These are phyloP conservation scores for Caenorhabditis drosophilae DNA, from an alignment of 2,888 invertebrate species.

Conservation along the genomic window DNA sequence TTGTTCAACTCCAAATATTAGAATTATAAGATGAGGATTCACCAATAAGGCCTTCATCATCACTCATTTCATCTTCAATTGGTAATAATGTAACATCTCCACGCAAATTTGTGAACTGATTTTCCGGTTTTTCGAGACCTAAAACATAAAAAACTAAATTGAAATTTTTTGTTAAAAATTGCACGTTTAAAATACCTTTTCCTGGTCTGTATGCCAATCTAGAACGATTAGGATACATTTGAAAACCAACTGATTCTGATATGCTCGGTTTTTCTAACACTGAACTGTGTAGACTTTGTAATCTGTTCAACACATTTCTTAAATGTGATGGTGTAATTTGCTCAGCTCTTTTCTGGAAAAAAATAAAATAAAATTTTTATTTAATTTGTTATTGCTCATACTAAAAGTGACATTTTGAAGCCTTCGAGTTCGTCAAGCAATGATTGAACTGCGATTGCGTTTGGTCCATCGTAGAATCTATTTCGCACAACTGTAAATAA, in stretches of 20 bases:
- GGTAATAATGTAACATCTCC: slow-evolving; percentile 28
- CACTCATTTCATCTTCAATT: slow-evolving; percentile 38
- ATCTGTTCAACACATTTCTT: slow-evolving; percentile 17
- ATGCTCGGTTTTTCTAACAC: slow-evolving; percentile 8
- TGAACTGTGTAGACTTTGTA: slow-evolving; percentile 26
- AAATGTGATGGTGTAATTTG: slow-evolving; percentile 9
- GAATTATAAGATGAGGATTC: slow-evolving; percentile 7
- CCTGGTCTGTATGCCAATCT: slow-evolving; percentile 27
- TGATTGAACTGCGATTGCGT: slow-evolving; percentile 9
- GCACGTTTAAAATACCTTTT: slow-evolving; percentile 14
- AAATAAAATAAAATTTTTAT: neutral
- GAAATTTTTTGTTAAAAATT: neutral
- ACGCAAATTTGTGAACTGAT: slow-evolving; percentile 4
- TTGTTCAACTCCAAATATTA: slow-evolving; percentile 30
- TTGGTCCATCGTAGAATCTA: slow-evolving; percentile 12
- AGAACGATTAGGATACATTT: slow-evolving; percentile 22
- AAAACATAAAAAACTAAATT: neutral
- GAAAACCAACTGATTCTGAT: neutral
- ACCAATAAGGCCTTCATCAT: slow-evolving; percentile 23
- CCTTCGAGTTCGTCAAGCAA: slow-evolving; percentile 24
- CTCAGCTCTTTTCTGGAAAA: slow-evolving; percentile 24
- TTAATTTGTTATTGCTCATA: neutral
- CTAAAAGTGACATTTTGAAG: slow-evolving; percentile 19
- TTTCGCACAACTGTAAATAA: slow-evolving; percentile 9
- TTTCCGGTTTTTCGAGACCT: slow-evolving; percentile 17